Base-by-base conservation (phyloP, 2,888 invertebrate species). In the Xestia c-nigrum region DNA sequence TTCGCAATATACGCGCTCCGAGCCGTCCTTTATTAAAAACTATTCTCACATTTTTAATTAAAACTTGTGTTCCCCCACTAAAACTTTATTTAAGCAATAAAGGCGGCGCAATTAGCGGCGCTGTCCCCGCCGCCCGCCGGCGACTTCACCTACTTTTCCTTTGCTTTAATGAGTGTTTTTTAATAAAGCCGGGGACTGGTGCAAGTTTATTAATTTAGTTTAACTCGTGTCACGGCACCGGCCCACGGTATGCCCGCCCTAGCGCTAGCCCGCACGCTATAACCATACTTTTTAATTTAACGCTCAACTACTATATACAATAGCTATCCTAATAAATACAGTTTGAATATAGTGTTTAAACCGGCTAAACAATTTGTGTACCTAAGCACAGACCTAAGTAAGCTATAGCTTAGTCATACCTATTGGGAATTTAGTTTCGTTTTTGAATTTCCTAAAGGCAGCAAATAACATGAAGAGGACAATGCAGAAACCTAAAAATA, bases 11-110 rank as follows among this genome's bases (percentile, higher is more conserved):
- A 95, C 96, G 96, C 95, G 95, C 94, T 91, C 93, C 92, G 91
- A 94, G 95, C 93, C 93, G 95, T 95, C 96, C 95, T 96, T 96
- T 96, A 96, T 96, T 96, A 96, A 96, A 96, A 96, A 96, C 96
- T 96, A 96, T 96, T 96, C 95, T 96, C 95, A 95, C 96, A 96
- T 96, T 96, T 96, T 96, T 96, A 96, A 96, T 96, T 96, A 96
- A 96, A 96, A 96, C 96, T 96, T 96, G 95, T 96, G 96, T 96
- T 96, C 95, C 94, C 94, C 94, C 94, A 95, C 96, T 96, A 96
- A 96, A 96, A 96, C 96, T 96, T 96, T 96, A 96, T 96, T 96
- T 96, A 95, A 96, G 96, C 96, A 96, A 96, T 96, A 96, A 96
- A 96, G 95, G 96, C 95, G 94, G 94, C 93, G 96, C 96, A 96